Base-by-base conservation (phyloP, 1,140 invertebrate genomes). In the Trissolcus basalis region DNA sequence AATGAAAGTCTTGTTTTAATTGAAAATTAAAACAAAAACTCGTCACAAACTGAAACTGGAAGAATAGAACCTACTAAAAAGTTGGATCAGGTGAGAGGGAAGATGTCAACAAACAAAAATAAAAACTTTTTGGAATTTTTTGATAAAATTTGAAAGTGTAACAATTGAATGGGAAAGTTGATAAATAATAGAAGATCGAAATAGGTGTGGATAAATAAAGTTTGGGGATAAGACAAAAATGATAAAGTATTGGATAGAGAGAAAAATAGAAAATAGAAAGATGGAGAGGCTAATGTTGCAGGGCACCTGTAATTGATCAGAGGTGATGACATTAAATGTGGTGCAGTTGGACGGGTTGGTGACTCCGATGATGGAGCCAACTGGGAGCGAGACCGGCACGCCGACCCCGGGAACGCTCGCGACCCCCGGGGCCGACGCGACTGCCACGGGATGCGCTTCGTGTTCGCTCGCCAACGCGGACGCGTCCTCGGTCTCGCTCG, bases 281-380 rank as follows among this genome's bases (percentile, higher is more conserved):
- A 27, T 5, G 1, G 11, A 11, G 12, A 54, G 8, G 9, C n/a
- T n/a, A 19, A 27, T 16, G 45, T 19, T 1, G 14, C 14, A 47
- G 53, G 9, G 32, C 77, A 91, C 90, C 82, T 94, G 93, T 74
- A 95, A 86, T 81, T 95, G 94, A 75, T 95, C 94, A 7, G 93
- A 92, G 9, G 94, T 94, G 83, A 95, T 95, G 80, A 95, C 94
- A 88, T 95, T 95, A 86, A 94, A 95, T 27, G 94, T 92, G 43
- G 93, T 92, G 14, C 92, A 92, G 61, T 87, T 86, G 72, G 77
- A 81, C 6, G 88, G 84, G 67, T 88, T 87, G 12, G 89, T 83
- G 53, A 90, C 90, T 41, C 93, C 92, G 78, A 95, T 94, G 78
- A 95, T 92, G 16, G 93, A 94, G 50, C 93, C 93, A 56, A 95